Evolutionary conservation across 2,888 invertebrate species (phyloP).

Genomic region (Latheticus oryzae): DNA sequence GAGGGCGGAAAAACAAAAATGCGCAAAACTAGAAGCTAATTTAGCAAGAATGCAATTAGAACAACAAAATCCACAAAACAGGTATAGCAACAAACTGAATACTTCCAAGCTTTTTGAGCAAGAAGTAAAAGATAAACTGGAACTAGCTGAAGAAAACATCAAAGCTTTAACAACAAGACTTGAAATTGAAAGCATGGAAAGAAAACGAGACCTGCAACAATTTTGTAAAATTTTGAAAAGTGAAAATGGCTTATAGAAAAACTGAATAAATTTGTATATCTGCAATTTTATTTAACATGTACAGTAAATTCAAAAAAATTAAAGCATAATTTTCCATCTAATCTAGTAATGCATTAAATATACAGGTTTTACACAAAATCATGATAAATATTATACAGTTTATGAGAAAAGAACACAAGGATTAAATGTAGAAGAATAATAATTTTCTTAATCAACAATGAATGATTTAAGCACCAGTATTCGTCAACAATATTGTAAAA

Average conservation of each 20-base stretch:
- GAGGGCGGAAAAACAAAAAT: slow-evolving; percentile 68
- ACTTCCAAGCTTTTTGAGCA: neutral
- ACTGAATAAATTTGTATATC: neutral
- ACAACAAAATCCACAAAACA: slow-evolving; percentile 60
- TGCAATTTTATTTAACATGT: slow-evolving; percentile 48
- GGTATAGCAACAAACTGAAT: slow-evolving; percentile 33
- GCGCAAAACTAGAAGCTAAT: slow-evolving; percentile 70
- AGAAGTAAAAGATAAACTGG: slow-evolving; percentile 64
- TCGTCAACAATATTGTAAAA: slow-evolving; percentile 15
- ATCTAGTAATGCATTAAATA: slow-evolving; percentile 29
- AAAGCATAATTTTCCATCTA: slow-evolving; percentile 47
- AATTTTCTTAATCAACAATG: slow-evolving; percentile 6
- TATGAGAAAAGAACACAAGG: too few species aligned
- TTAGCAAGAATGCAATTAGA: slow-evolving; percentile 70
- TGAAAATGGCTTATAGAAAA: too few species aligned
- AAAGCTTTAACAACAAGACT: slow-evolving; percentile 74
- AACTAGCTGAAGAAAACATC: slow-evolving; percentile 75
- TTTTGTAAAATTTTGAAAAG: slow-evolving; percentile 57
- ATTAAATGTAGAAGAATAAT: too few species aligned
- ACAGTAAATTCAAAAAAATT: slow-evolving; percentile 52
- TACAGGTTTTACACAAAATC: slow-evolving; percentile 29
- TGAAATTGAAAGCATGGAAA: slow-evolving; percentile 73
- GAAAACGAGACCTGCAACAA: slow-evolving; percentile 71
- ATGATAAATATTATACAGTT: slow-evolving; percentile 27
- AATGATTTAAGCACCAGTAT: slow-evolving; percentile 24